phyloP scores from a whole-genome alignment of 2,888 invertebrate species.

The Leucozona laternaria region DNA sequence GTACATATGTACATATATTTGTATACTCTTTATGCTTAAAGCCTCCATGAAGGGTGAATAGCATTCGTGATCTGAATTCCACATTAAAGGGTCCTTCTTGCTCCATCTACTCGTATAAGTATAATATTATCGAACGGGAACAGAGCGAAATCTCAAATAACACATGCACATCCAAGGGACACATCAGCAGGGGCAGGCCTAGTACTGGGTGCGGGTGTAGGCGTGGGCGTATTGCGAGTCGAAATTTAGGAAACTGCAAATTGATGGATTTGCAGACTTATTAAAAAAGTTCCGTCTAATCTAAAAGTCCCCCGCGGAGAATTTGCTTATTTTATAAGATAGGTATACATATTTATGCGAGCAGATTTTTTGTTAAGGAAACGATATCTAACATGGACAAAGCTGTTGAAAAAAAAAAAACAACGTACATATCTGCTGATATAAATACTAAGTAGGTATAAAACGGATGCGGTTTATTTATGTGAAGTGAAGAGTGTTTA shows the following conservation, averaged over 20 bases:
- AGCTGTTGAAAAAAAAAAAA: not conserved
- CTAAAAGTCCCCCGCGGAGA: conserved; percentile 28
- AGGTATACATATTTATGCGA: no score
- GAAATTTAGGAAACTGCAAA: conserved; percentile 52
- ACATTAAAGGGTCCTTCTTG: not conserved
- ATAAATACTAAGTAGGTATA: not conserved
- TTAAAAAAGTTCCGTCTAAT: conserved; percentile 60
- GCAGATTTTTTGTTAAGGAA: not conserved
- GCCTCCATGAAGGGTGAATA: conserved; percentile 46
- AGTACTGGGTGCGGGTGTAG: not conserved
- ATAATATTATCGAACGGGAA: conserved; percentile 11
- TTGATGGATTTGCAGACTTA: conserved; percentile 66
- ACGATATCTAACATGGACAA: not conserved
- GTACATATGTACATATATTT: not conserved
- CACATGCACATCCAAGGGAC: conserved; percentile 18
- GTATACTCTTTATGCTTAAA: conserved; percentile 36
- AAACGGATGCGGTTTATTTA: conserved; percentile 38
- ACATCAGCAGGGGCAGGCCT: not conserved
- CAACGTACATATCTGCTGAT: not conserved
- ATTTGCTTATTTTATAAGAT: conserved; percentile 18
- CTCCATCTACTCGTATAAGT: conserved; percentile 24
- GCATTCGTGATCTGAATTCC: conserved; percentile 56
- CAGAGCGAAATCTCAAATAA: conserved; percentile 9
- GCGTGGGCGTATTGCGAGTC: not conserved
- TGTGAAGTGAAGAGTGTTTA: conserved; percentile 49